These are phyloP conservation scores for Wiebesia pumilae DNA, from an alignment of 1,140 invertebrate genomes.

Conservation along the genomic window DNA sequence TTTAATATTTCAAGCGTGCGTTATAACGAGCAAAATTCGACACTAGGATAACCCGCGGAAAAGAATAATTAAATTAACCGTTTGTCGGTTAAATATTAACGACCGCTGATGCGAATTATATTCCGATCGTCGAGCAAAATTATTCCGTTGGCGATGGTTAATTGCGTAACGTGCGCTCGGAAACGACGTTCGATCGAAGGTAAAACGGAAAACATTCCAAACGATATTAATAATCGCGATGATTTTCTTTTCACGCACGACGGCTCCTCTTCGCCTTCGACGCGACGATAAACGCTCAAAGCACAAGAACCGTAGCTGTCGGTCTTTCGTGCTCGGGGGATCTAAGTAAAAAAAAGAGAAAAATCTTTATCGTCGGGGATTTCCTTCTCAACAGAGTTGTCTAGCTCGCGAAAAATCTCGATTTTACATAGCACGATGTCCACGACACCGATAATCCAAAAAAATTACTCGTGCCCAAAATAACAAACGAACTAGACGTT, in stretches of 20 bases:
- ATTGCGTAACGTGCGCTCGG: not conserved
- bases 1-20: not conserved
- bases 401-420: constrained; percentile 25
- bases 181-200: not conserved
- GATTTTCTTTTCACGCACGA: not conserved
- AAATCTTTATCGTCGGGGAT: not conserved
- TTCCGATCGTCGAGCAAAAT: not conserved
- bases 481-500: constrained; percentile 4
- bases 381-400: not conserved
- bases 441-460: not conserved
- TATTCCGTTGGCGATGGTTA: not conserved
- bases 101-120: not conserved
- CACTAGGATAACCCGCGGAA: not conserved
- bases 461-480: constrained; percentile 9
- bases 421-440: constrained; percentile 1
- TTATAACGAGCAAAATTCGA: not conserved
- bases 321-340: not conserved
- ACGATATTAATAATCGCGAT: not conserved
- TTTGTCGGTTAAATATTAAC: not conserved
- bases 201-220: not conserved
- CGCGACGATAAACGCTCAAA: constrained; percentile 3
- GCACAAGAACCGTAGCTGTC: not conserved
- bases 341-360: not conserved
- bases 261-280: not conserved
- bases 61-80: not conserved